Evolutionary conservation across 1,140 invertebrate genomes (phyloP).

Genomic region (Drosophila ambigua): DNA sequence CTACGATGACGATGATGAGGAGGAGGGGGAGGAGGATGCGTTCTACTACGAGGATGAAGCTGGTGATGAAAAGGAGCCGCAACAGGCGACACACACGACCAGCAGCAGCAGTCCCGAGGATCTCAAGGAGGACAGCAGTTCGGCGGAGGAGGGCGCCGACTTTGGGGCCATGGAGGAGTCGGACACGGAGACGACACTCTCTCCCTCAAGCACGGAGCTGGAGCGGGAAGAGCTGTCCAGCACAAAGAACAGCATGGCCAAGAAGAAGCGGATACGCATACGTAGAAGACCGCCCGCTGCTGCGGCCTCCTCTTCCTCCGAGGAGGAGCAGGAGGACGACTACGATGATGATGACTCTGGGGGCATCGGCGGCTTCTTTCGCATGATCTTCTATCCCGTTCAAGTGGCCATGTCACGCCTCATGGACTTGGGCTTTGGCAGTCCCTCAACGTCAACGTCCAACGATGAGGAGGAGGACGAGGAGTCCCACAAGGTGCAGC

Average conservation of each 20-base stretch:
- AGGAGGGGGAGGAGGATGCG: slow-evolving; percentile 35
- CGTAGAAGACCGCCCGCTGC: slow-evolving; percentile 50
- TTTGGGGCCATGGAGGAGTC: slow-evolving; percentile 71
- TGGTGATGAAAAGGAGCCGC: neutral
- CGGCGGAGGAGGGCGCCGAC: slow-evolving; percentile 71
- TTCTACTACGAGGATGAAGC: slow-evolving; percentile 36
- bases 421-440: slow-evolving; percentile 53
- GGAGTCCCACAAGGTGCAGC: slow-evolving; percentile 19
- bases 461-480: slow-evolving; percentile 32
- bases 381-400: slow-evolving; percentile 79
- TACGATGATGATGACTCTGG: slow-evolving; percentile 46
- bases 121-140: slow-evolving; percentile 61
- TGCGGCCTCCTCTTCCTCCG: slow-evolving; percentile 1
- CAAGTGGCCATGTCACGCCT: slow-evolving; percentile 71
- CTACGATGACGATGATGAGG: slow-evolving; percentile 46
- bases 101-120: slow-evolving; percentile 6
- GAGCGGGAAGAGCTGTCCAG: slow-evolving; percentile 14
- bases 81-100: neutral
- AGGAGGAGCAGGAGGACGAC: slow-evolving; percentile 50
- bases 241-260: slow-evolving; percentile 56
- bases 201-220: slow-evolving; percentile 3
- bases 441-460: slow-evolving; percentile 1
- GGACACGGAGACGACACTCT: neutral
- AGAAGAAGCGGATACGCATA: slow-evolving; percentile 66
- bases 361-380: slow-evolving; percentile 68